Percentiles rank a stretch among this genome's conserved stretches.
These are phyloP conservation scores for Nephotettix cincticeps DNA, from an alignment of 1,140 invertebrate species.

Conservation along the genomic window DNA sequence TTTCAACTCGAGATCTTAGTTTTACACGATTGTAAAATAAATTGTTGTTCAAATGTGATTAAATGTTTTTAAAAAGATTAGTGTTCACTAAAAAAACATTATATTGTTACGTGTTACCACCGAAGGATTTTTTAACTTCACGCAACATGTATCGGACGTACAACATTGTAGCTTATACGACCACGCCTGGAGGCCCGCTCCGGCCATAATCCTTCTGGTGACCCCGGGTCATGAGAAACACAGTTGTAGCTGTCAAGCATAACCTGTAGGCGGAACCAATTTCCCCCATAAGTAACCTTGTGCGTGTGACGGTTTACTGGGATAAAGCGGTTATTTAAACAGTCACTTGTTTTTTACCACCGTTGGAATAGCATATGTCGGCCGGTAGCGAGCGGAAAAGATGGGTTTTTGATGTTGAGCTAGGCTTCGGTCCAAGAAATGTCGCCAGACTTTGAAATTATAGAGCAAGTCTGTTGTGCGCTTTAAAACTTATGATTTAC, in stretches of 20 bases:
- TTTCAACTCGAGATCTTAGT: neutral
- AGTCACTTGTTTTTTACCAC: neutral
- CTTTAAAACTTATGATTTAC: neutral
- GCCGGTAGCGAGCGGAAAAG: neutral
- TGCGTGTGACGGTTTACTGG: neutral
- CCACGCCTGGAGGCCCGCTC: neutral
- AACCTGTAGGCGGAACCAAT: neutral
- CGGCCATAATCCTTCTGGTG: neutral
- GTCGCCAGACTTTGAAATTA: neutral
- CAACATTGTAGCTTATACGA: no score
- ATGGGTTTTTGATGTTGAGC: neutral
- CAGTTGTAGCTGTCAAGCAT: conserved; percentile 2
- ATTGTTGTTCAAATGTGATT: no score
- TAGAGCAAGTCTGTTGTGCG: neutral
- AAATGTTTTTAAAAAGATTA: no score
- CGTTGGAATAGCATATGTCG: neutral
- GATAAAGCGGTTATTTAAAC: conserved; percentile 7
- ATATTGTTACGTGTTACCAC: no score
- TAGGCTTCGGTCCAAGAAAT: neutral
- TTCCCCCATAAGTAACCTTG: neutral
- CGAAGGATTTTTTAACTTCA: no score
- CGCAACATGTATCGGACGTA: no score
- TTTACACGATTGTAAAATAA: neutral
- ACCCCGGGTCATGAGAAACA: conserved; percentile 5
- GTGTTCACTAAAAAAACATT: no score